Conservation (phyloP, 2,113 vertebrate species). For the Hemibagrus wyckioides region DNA sequence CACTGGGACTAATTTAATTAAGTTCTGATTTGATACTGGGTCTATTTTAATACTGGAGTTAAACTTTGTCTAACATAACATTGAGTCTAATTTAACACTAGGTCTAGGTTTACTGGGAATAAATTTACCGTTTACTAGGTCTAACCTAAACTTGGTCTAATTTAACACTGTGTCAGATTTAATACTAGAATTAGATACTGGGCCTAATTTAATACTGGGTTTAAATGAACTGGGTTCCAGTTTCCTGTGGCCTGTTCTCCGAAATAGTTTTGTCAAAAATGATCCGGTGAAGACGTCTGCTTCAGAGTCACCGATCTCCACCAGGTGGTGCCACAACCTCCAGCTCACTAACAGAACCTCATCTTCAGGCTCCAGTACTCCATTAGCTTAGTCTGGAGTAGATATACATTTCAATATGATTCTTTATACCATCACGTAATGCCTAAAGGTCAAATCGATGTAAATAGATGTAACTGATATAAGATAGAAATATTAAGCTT, state of each 20-base stretch:
- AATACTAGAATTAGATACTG: not conserved
- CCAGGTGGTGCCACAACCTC: constrained; percentile 15
- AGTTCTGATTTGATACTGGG: no score
- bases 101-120: no score
- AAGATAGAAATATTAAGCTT: not conserved
- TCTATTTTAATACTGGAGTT: not conserved
- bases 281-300: not conserved
- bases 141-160: no score
- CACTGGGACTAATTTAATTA: no score
- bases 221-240: not conserved
- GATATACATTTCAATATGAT: not conserved
- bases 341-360: not conserved
- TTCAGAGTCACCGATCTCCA: not conserved
- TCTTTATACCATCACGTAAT: not conserved
- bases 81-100: not conserved
- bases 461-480: not conserved
- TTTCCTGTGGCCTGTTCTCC: not conserved
- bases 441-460: not conserved
- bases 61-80: no score
- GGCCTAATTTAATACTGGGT: not conserved
- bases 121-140: no score
- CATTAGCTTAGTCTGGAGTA: not conserved
- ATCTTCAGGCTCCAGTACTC: not conserved
- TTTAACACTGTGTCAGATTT: no score
- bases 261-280: not conserved